Evolutionary conservation across 2,113 vertebrate species (phyloP), one percentile per base, ranked within the genome.

Genomic region (Ariopsis seemanni): DNA sequence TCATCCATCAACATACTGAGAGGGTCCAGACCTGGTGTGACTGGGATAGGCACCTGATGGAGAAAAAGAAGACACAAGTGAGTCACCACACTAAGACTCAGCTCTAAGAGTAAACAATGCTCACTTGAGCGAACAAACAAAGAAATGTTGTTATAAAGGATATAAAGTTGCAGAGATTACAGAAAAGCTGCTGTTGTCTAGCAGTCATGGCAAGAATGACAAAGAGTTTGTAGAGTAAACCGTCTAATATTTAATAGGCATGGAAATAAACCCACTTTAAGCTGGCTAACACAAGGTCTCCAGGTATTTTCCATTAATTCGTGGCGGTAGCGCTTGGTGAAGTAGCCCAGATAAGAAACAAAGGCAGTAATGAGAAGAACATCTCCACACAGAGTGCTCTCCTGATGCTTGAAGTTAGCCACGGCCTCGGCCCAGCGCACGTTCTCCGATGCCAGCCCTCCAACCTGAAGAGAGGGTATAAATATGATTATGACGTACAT

Each of bases 331-430:
- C 86, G 94, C 88, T 94, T 97, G 57, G 96, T 97, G 92, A 99
- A 99, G 92, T 98, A 99, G 5, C 98, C 98, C 53, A 99, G 92
- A 94, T 99, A 99, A 12, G 98, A 99, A 72, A 99, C 89, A 1
- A 99, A 99, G 87, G 98, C 97, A 0, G 97, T 96, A 22, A 92
- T 93, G 79, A 99, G 95, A 65, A 99, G 93, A 81, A 99, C 93
- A 0, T 99, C 98, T 8, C 98, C 98, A 83, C 98, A 99, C 20
- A 99, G 91, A 0, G 95, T 98, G 84, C 93, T 96, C 92, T 97
- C 95, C 90, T 98, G 97, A 18, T 90, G 91, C 82, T 90, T 95
- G 89, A 99, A 97, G 89, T 88, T 94, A 89, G 95, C 91, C 67
- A 99, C 94, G 0, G 96, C 95, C 91, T 98, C 97, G 0, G 96